Conservation (phyloP, 2,888 invertebrate species). For the Melipona bicolor region DNA sequence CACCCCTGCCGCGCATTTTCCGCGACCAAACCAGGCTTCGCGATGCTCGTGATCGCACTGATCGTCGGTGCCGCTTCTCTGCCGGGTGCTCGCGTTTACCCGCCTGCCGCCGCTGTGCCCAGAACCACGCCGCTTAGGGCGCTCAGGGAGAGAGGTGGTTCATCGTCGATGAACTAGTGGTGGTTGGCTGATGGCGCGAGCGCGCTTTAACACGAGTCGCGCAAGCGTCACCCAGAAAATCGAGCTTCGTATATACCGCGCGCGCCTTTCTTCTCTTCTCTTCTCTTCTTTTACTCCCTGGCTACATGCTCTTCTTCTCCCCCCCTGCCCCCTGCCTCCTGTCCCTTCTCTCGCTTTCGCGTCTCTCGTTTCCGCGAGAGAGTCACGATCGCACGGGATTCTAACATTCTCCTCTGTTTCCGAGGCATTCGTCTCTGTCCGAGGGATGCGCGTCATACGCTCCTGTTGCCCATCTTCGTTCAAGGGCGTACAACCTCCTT, state of each 20-base stretch:
- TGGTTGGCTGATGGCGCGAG: constrained; percentile 55
- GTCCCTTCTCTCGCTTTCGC: background rate
- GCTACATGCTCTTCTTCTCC: background rate
- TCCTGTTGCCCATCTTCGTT: constrained; percentile 78
- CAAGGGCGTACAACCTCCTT: constrained; percentile 79
- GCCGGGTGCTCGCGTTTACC: constrained; percentile 43
- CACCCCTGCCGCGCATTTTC: constrained; percentile 72
- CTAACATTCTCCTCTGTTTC: constrained; percentile 10
- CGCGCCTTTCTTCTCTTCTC: background rate
- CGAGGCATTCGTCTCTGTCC: constrained; percentile 38
- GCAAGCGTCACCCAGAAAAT: constrained; percentile 80
- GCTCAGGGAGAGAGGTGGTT: constrained; percentile 15
- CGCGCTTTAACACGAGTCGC: constrained; percentile 59
- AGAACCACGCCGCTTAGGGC: constrained; percentile 13
- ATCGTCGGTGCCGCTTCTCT: constrained; percentile 50
- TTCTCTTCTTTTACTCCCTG: background rate
- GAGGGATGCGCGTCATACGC: constrained; percentile 67
- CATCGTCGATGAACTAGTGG: constrained; percentile 24
- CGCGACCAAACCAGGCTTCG: constrained; percentile 49
- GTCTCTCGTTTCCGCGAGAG: constrained; percentile 14
- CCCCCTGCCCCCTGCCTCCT: background rate
- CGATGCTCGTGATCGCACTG: constrained; percentile 61
- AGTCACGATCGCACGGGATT: background rate
- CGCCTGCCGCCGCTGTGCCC: constrained; percentile 29
- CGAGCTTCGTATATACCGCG: constrained; percentile 55